A percentile compares a stretch with the other conserved stretches of the same genome.
Evolutionary conservation across 2,888 invertebrate species (phyloP).

Genomic region (Quadroppia sp.): DNA sequence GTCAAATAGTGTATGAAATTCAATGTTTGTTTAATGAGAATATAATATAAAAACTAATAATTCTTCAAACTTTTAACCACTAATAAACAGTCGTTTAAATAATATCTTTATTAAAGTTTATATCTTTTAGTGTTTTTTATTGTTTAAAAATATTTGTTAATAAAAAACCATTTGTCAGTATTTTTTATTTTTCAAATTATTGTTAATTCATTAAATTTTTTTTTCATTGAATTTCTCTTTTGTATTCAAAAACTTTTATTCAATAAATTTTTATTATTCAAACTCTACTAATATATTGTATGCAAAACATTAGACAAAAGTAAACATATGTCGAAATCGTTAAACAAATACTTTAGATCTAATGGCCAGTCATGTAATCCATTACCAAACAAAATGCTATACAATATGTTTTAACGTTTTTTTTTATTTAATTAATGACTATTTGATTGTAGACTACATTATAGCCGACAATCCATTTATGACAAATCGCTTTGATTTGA

Average conservation of each 20-base stretch:
- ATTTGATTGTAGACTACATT: slow-evolving; percentile 6
- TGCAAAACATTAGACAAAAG: slow-evolving; percentile 29
- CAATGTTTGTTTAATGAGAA: neutral
- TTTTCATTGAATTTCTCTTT: no score
- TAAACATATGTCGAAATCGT: slow-evolving; percentile 30
- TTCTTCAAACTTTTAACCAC: no score
- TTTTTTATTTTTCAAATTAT: no score
- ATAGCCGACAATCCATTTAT: slow-evolving; percentile 17
- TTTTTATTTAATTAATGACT: slow-evolving; percentile 33
- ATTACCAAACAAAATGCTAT: slow-evolving; percentile 20
- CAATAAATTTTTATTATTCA: neutral
- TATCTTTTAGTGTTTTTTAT: no score
- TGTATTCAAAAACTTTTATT: neutral
- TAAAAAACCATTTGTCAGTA: no score
- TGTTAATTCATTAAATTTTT: no score
- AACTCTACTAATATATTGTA: neutral
- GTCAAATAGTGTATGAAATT: neutral
- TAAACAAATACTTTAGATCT: slow-evolving; percentile 15
- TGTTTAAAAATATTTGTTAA: no score
- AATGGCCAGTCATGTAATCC: neutral
- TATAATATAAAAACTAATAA: neutral
- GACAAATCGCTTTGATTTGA: neutral
- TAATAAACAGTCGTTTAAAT: no score
- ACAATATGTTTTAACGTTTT: neutral
- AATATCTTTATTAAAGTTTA: no score